Conservation (phyloP, 1,140 invertebrate genomes). For the Habropoda laboriosa region DNA sequence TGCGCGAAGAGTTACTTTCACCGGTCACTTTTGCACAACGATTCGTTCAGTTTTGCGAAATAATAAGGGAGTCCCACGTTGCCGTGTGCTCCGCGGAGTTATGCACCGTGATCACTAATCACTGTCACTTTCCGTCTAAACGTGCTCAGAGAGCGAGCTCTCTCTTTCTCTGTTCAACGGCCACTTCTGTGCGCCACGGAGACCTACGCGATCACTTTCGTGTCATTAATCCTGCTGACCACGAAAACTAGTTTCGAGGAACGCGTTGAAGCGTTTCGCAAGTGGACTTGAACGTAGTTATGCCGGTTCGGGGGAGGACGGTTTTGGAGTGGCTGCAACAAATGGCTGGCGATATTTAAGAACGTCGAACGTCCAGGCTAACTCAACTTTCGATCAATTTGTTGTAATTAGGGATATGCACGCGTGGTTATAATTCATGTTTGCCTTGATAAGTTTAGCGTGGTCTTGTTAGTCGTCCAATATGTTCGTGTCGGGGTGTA, state of each 20-base stretch:
- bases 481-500: too few relatives aligned
- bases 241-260: slow-evolving; percentile 48
- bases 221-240: slow-evolving; percentile 42
- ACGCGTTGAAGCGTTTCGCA: slow-evolving; percentile 33
- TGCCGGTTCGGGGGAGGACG: too few relatives aligned
- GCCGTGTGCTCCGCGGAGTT: not conserved
- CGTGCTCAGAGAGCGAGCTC: not conserved
- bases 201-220: slow-evolving; percentile 26
- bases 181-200: not conserved
- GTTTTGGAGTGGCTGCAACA: not conserved
- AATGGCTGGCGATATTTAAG: not conserved
- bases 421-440: too few relatives aligned
- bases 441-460: too few relatives aligned
- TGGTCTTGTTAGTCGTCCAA: too few relatives aligned
- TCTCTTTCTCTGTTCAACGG: not conserved
- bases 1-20: slow-evolving; percentile 54
- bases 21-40: slow-evolving; percentile 21
- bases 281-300: slow-evolving; percentile 4
- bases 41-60: slow-evolving; percentile 43
- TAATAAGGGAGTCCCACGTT: slow-evolving; percentile 34
- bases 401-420: too few relatives aligned
- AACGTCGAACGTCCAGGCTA: not conserved
- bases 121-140: slow-evolving; percentile 53
- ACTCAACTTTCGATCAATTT: not conserved
- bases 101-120: slow-evolving; percentile 44